These are phyloP conservation scores for Onthophagus taurus DNA, from an alignment of 1,140 invertebrate species.

Conservation along the genomic window DNA sequence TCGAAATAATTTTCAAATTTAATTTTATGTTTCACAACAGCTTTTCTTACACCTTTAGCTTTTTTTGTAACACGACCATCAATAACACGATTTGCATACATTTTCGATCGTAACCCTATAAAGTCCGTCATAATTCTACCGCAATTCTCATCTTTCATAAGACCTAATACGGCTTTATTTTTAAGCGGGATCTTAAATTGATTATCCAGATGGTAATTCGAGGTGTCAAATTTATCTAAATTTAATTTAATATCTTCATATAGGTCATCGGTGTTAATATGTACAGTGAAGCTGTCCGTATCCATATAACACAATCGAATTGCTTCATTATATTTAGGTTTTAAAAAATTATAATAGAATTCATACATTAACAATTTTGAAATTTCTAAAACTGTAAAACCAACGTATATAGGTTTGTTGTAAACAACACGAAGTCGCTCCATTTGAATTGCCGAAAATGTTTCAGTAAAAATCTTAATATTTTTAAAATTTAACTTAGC, in stretches of 20 bases:
- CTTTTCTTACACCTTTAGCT: slow-evolving; percentile 4
- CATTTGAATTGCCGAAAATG: too few relatives aligned
- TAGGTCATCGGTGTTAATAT: slow-evolving; percentile 15
- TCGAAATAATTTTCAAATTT: slow-evolving; percentile 7
- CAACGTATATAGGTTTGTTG: too few relatives aligned
- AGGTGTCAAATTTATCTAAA: slow-evolving; percentile 33
- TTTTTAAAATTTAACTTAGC: too few relatives aligned
- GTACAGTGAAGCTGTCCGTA: slow-evolving; percentile 9
- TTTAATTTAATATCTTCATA: slow-evolving; percentile 36
- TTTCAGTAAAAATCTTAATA: too few relatives aligned
- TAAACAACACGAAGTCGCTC: too few relatives aligned
- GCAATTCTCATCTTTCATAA: slow-evolving; percentile 4
- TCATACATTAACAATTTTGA: slow-evolving; percentile 26
- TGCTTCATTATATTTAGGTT: not conserved
- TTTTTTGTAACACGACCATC: not conserved
- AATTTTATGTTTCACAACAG: not conserved
- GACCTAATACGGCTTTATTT: slow-evolving; percentile 1
- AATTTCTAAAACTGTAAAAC: slow-evolving; percentile 34
- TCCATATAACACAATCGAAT: not conserved
- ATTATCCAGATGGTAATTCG: not conserved
- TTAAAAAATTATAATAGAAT: slow-evolving; percentile 14
- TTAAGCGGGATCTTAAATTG: not conserved
- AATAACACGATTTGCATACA: slow-evolving; percentile 2
- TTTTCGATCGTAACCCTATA: slow-evolving; percentile 2
- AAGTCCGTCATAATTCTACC: slow-evolving; percentile 1